These are phyloP conservation scores for Ptiloglossa arizonensis DNA, from an alignment of 1,140 invertebrate species.

Conservation along the genomic window DNA sequence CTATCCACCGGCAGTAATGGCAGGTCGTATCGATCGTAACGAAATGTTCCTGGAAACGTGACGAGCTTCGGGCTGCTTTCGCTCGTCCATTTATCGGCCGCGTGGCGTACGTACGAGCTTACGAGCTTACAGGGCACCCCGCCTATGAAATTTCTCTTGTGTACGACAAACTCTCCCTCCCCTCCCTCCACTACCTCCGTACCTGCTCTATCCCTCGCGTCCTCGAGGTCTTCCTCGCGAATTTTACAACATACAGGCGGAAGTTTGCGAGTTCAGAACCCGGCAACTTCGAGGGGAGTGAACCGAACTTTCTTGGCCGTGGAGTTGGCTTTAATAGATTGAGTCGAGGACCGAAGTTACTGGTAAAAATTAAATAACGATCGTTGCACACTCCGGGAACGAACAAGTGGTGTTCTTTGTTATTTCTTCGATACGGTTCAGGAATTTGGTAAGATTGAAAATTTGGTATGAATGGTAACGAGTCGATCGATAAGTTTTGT, in stretches of 20 bases:
- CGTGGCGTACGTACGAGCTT: slow-evolving; percentile 54
- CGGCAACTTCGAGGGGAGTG: not conserved
- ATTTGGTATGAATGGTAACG: no score
- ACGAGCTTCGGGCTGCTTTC: slow-evolving; percentile 64
- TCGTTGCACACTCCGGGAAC: no score
- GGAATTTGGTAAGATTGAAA: no score
- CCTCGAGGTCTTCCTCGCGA: not conserved
- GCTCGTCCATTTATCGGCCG: slow-evolving; percentile 61
- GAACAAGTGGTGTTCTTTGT: no score
- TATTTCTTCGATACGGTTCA: no score
- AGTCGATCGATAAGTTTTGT: no score
- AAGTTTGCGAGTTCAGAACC: not conserved
- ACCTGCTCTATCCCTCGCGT: no score
- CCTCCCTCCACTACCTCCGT: no score
- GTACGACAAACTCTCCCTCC: no score
- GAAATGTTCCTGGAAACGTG: slow-evolving; percentile 71
- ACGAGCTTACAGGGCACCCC: slow-evolving; percentile 20
- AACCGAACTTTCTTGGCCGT: not conserved
- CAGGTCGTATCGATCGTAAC: slow-evolving; percentile 72
- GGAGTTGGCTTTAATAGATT: no score
- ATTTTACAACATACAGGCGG: not conserved
- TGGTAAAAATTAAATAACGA: no score
- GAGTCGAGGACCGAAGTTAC: no score
- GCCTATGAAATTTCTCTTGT: not conserved
- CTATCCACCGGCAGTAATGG: slow-evolving; percentile 70